Conservation (phyloP, 1,140 invertebrate genomes). For the Nephila pilipes region DNA sequence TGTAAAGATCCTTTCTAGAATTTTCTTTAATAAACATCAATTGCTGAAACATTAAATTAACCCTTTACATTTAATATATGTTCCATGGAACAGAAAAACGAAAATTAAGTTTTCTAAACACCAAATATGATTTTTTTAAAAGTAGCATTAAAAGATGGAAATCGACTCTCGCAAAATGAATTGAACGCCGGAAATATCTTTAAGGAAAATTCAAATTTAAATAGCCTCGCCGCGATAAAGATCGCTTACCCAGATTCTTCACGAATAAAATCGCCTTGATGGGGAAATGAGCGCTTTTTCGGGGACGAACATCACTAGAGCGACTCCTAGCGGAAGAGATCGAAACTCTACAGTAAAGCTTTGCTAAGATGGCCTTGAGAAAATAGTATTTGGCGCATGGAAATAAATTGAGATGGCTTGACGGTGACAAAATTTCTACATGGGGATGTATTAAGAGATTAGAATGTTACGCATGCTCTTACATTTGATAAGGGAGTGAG, state of each 20-base stretch:
- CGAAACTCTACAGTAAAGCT: neutral
- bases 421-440: conserved; percentile 9
- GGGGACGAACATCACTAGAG: neutral
- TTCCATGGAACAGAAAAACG: too few relatives aligned
- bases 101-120: too few relatives aligned
- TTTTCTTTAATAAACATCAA: too few relatives aligned
- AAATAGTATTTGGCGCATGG: conserved; percentile 41
- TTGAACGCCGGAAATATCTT: neutral
- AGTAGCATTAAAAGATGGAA: neutral
- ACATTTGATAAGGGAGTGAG: conserved; percentile 19
- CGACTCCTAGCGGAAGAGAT: conserved; percentile 38
- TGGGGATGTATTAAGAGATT: conserved; percentile 39
- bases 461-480: neutral
- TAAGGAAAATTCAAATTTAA: conserved; percentile 6
- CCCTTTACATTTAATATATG: too few relatives aligned
- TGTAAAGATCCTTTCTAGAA: too few relatives aligned
- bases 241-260: neutral
- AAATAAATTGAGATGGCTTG: conserved; percentile 15
- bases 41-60: too few relatives aligned
- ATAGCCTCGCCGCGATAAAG: conserved; percentile 5
- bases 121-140: too few relatives aligned
- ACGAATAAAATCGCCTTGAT: conserved; percentile 3
- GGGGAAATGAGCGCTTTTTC: conserved; percentile 34
- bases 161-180: neutral
- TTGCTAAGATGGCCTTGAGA: too few relatives aligned